Evolutionary conservation across 1,140 invertebrate genomes (phyloP), one percentile per base, ranked within the genome.

Genomic region (Berghia stephanieae): DNA sequence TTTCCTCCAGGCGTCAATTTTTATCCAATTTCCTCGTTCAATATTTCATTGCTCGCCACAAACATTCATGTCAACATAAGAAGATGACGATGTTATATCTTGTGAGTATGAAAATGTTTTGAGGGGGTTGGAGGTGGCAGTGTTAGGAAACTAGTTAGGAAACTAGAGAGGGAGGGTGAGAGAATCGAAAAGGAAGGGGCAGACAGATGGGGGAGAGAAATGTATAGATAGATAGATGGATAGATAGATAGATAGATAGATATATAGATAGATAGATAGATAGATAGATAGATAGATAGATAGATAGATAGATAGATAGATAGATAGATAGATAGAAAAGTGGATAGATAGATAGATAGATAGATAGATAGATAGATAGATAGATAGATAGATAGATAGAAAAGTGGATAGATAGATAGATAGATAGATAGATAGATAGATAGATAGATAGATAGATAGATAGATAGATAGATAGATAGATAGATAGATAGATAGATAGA

Each of bases 381-480:
- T 63, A 16, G 27, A 16, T 63, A 27, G 57, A 63, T 10, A 63
- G 27, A 63, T 63, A 10, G 57, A 63, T 16, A 63, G 57, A 16
- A 24, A 16, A 8, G 34, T 16, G 34, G 27, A 27, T 10, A 63
- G 57, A 63, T 16, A 63, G 10, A 63, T 16, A 63, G 57, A 63
- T 63, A 27, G 57, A 27, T 10, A 63, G 27, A 27, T 63, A 63
- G 57, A 63, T 10, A 63, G 57, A 63, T 31, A 63, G 57, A 63
- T 10, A 63, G 57, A 63, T 16, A 63, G 27, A 63, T 10, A 63
- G 57, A 63, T 16, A 63, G 57, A 27, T 16, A 63, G 27, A 63
- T 63, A 63, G 57, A 63, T 10, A 63, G 57, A 63, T 63, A 27
- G 27, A 63, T 31, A 63, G 57, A 63, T 10, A 63, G 10, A 63